A percentile compares a stretch with the other conserved stretches of the same genome.
Conservation (phyloP, 2,888 invertebrate genomes). For the Melieria picta region DNA sequence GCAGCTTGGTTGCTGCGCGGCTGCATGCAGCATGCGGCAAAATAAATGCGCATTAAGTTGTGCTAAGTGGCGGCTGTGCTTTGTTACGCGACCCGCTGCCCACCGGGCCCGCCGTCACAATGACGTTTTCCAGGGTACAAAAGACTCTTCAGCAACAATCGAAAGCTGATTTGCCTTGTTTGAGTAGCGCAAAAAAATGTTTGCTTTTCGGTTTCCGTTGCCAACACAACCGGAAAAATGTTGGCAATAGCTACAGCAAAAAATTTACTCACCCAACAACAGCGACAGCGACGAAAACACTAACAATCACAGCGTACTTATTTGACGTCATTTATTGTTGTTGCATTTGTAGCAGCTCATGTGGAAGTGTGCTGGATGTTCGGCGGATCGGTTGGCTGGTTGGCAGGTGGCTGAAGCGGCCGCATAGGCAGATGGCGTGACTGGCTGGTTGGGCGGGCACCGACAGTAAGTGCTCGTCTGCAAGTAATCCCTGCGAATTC, state of each 20-base stretch:
- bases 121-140: slow-evolving; percentile 23
- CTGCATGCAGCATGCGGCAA: not conserved
- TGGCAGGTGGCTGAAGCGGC: too few relatives aligned
- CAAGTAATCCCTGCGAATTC: too few relatives aligned
- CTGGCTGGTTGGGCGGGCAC: too few relatives aligned
- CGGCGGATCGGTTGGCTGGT: too few relatives aligned
- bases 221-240: slow-evolving; percentile 33
- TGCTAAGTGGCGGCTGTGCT: slow-evolving; percentile 8
- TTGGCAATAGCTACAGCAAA: slow-evolving; percentile 7
- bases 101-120: not conserved
- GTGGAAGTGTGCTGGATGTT: too few relatives aligned
- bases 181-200: slow-evolving; percentile 51
- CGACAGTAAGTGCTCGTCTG: too few relatives aligned
- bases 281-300: not conserved
- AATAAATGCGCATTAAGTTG: slow-evolving; percentile 20
- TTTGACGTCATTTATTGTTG: too few relatives aligned
- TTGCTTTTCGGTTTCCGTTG: slow-evolving; percentile 49
- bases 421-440: too few relatives aligned
- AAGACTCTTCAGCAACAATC: slow-evolving; percentile 45
- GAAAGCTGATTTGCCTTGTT: slow-evolving; percentile 57
- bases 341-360: too few relatives aligned
- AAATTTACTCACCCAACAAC: not conserved
- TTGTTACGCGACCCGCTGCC: not conserved
- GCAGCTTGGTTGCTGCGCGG: slow-evolving; percentile 29
- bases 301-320: not conserved